Percentiles rank a stretch among this genome's conserved stretches.
Evolutionary conservation across 2,888 invertebrate genomes (phyloP).

Genomic region (Endomychus coccineus): DNA sequence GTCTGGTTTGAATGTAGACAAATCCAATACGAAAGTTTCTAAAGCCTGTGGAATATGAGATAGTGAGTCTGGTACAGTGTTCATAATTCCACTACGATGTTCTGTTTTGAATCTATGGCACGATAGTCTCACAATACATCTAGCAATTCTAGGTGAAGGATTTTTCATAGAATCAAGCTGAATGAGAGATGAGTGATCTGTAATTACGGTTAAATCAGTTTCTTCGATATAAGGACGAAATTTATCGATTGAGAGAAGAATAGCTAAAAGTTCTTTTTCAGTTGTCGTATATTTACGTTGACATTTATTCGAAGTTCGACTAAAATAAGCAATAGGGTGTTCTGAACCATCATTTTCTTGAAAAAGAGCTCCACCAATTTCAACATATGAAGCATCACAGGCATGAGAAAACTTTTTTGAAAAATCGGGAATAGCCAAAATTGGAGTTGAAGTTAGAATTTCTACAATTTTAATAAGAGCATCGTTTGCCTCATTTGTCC

Average conservation of each 20-base stretch:
- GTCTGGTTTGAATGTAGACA: neutral
- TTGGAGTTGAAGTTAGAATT: conserved; percentile 12
- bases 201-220: conserved; percentile 18
- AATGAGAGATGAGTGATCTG: conserved; percentile 26
- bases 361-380: conserved; percentile 16
- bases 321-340: conserved; percentile 12
- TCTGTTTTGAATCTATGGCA: conserved; percentile 20
- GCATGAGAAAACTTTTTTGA: conserved; percentile 15
- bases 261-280: conserved; percentile 21
- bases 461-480: conserved; percentile 11
- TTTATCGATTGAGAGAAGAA: conserved; percentile 22
- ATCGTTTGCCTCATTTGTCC: conserved; percentile 16
- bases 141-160: conserved; percentile 26
- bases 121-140: conserved; percentile 22
- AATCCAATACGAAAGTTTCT: neutral
- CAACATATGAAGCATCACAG: conserved; percentile 21
- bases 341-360: conserved; percentile 13
- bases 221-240: conserved; percentile 27
- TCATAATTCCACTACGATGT: conserved; percentile 24
- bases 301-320: conserved; percentile 13
- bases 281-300: conserved; percentile 22
- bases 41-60: conserved; percentile 18
- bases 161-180: conserved; percentile 27
- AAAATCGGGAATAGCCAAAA: conserved; percentile 20
- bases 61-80: conserved; percentile 28